Percentiles rank a stretch among this genome's conserved stretches.
These are phyloP conservation scores for Tiliacea citrago DNA, from an alignment of 2,888 invertebrate species.

Conservation along the genomic window DNA sequence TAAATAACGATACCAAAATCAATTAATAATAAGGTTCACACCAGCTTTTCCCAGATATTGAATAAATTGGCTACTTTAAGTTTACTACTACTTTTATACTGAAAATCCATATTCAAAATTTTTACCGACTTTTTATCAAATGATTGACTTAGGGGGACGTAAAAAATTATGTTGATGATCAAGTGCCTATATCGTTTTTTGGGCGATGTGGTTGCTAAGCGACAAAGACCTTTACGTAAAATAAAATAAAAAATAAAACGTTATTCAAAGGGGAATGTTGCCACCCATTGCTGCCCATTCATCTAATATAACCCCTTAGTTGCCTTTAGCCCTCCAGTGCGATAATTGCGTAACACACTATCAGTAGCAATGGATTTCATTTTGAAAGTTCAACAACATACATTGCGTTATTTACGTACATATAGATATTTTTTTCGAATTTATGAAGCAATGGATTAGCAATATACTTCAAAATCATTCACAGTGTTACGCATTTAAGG, in stretches of 20 bases:
- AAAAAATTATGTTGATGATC: slow-evolving; percentile 16
- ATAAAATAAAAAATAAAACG: too few relatives aligned
- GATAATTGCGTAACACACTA: too few relatives aligned
- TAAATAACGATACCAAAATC: not conserved
- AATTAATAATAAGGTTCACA: not conserved
- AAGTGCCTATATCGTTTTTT: not conserved
- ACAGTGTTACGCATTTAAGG: too few relatives aligned
- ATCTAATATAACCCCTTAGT: slow-evolving; percentile 30
- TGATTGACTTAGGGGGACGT: slow-evolving; percentile 8
- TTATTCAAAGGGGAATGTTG: slow-evolving; percentile 20
- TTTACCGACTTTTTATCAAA: not conserved
- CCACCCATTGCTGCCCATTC: slow-evolving; percentile 24
- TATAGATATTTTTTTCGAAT: too few relatives aligned
- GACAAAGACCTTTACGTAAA: too few relatives aligned
- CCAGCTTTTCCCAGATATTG: not conserved
- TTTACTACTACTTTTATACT: not conserved
- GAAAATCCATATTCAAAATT: not conserved
- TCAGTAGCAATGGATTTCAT: too few relatives aligned
- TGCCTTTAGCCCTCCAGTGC: slow-evolving; percentile 8
- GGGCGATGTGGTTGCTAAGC: too few relatives aligned
- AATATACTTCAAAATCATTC: too few relatives aligned
- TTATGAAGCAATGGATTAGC: too few relatives aligned
- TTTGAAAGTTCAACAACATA: too few relatives aligned
- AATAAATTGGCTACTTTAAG: not conserved
- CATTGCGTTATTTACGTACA: too few relatives aligned